A percentile compares a stretch with the other conserved stretches of the same genome.
Conservation (phyloP, 2,888 invertebrate species). For the Bedellia somnulentella region DNA sequence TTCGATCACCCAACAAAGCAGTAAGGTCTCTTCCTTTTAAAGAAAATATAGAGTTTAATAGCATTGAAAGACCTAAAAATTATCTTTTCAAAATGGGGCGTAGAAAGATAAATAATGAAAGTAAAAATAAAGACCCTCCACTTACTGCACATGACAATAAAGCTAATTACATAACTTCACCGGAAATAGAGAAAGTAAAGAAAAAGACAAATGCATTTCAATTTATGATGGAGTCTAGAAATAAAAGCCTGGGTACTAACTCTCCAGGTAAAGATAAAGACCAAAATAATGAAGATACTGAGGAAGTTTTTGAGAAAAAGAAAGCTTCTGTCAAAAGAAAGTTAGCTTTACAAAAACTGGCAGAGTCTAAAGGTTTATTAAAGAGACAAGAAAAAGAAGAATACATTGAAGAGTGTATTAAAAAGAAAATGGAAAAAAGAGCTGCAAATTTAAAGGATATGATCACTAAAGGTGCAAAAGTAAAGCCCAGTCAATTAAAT, state of each 20-base stretch:
- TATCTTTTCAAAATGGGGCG: constrained; percentile 40
- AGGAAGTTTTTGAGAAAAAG: constrained; percentile 24
- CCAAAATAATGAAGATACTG: constrained; percentile 18
- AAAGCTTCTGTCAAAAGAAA: constrained; percentile 46
- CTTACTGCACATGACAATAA: too few relatives aligned
- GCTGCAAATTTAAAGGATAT: constrained; percentile 59
- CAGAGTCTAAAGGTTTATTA: constrained; percentile 62
- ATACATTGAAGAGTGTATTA: constrained; percentile 58
- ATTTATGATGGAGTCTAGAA: constrained; percentile 68
- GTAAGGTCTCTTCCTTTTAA: constrained; percentile 11
- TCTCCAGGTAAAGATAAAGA: constrained; percentile 60
- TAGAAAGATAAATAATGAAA: constrained; percentile 15
- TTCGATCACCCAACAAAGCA: constrained; percentile 27
- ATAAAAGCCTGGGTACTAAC: constrained; percentile 65
- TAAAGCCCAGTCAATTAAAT: too few relatives aligned
- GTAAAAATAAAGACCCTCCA: too few relatives aligned
- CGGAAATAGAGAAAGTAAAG: constrained; percentile 9
- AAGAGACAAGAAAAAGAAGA: constrained; percentile 62
- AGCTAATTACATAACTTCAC: too few relatives aligned
- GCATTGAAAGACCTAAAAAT: constrained; percentile 22
- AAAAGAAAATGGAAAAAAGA: constrained; percentile 61
- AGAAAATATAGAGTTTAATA: constrained; percentile 12
- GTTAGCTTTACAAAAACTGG: constrained; percentile 61
- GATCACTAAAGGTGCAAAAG: constrained; percentile 24
- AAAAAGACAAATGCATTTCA: constrained; percentile 63